Evolutionary conservation across 2,888 invertebrate genomes (phyloP).

Genomic region (Agrypnus murinus): DNA sequence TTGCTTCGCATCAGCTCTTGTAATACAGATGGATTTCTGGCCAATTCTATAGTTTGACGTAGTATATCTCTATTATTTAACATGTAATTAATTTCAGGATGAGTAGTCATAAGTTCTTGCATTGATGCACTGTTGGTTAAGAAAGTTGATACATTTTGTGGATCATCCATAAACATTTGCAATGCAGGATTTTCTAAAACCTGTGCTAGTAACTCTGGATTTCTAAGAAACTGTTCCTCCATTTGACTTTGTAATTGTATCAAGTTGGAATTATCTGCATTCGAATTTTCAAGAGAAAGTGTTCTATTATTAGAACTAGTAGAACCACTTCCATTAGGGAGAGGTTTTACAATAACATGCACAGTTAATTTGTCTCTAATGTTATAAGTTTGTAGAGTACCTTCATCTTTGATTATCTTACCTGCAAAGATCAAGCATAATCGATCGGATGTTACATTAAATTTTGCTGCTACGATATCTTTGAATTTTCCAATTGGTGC

Average conservation of each 20-base stretch:
- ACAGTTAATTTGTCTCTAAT: conserved; percentile 96
- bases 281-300: conserved; percentile 70
- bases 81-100: conserved; percentile 98
- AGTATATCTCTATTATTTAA: conserved; percentile 95
- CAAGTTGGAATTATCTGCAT: conserved; percentile 83
- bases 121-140: conserved; percentile 97
- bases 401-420: conserved; percentile 97
- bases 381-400: conserved; percentile 89
- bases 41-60: conserved; percentile 96
- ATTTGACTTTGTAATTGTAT: conserved; percentile 88
- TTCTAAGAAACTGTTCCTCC: conserved; percentile 91
- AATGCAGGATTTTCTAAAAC: conserved; percentile 96
- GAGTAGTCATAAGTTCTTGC: conserved; percentile 95
- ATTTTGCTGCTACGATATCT: conserved; percentile 86
- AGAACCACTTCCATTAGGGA: conserved; percentile 72
- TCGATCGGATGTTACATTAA: conserved; percentile 89
- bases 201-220: conserved; percentile 91
- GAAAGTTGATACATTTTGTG: conserved; percentile 93
- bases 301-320: conserved; percentile 63
- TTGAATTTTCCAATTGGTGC: conserved; percentile 94
- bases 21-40: conserved; percentile 97
- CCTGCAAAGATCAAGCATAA: conserved; percentile 98
- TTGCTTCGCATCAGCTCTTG: conserved; percentile 98
- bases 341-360: conserved; percentile 91
- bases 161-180: conserved; percentile 96